phyloP scores from a whole-genome alignment of 2,888 invertebrate species.

The Metallyticus violacea region DNA sequence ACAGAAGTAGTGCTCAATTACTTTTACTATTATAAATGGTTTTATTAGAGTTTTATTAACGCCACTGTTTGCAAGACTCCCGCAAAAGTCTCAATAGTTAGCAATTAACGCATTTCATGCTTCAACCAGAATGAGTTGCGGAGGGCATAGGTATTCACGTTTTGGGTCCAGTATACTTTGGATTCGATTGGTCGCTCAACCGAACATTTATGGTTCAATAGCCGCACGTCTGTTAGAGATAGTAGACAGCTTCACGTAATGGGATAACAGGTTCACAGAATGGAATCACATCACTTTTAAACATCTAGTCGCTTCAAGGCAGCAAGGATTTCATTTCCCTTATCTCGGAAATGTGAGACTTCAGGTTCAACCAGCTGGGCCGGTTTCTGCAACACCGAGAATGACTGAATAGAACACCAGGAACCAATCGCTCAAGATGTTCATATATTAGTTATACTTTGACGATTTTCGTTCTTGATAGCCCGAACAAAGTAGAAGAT shows the following conservation, averaged over 20 bases:
- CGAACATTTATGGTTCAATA: neutral
- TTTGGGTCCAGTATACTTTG: neutral
- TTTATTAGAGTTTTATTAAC: no score
- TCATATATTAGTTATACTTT: no score
- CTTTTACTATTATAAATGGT: no score
- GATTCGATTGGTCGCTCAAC: neutral
- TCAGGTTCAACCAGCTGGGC: neutral
- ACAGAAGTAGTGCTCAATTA: no score
- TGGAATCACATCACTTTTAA: neutral
- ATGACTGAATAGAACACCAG: neutral
- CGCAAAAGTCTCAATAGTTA: no score
- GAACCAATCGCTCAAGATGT: no score
- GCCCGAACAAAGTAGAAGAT: no score
- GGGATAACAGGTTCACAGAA: neutral
- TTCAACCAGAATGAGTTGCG: neutral
- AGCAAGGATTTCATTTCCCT: neutral
- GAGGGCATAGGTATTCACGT: no score
- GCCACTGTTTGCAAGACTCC: no score
- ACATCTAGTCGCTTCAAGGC: neutral
- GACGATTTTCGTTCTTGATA: no score
- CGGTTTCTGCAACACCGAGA: neutral
- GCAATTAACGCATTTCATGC: neutral
- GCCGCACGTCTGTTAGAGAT: neutral
- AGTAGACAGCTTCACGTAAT: neutral
- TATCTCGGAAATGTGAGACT: neutral